Evolutionary conservation across 2,888 invertebrate species (phyloP), one percentile per base, ranked within the genome.

Genomic region (Chirona hameri): DNA sequence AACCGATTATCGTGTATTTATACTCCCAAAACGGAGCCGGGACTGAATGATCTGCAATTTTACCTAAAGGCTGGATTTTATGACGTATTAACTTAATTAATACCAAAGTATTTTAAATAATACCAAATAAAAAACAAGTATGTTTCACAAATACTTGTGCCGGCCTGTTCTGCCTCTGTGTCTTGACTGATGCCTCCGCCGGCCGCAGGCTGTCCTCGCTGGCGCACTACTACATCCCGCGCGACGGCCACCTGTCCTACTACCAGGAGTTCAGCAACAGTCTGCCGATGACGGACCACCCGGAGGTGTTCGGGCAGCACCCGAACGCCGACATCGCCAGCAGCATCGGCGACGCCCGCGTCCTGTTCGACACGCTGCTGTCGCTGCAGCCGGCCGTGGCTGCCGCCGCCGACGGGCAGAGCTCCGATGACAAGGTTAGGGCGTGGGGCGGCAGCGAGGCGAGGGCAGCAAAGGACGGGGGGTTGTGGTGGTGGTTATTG

Each of bases 251-350:
- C 83, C 88, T 95, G 83, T 92, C 93, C 86, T 93, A 93, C 10
- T 96, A 96, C 89, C 91, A 92, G 81, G 95, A 95, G 88, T 94
- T 93, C 88, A 91, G 96, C 85, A 92, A 92, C 85, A 90, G 94
- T 87, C 89, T 95, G 86, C 96, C 96, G 4, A 91, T 89, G 81
- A 89, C 91, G 82, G 96, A 97, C 88, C 92, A 93, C 85, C 95
- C 96, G 0, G 95, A 96, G 89, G 94, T 93, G 0, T 94, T 96
- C 86, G 96, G 96, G 0, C 96, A 96, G 87, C 96, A 96, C 88
- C 92, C 94, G 3, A 96, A 96, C 86, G 96, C 96, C 0, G 96
- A 96, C 87, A 95, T 97, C 85, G 92, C 94, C 9, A 95, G 94
- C 0, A 91, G 94, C 79, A 95, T 96, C 76, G 93, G 92, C 87